Evolutionary conservation across 2,113 vertebrate species (phyloP), one percentile per base, ranked within the genome.

Genomic region (Alouatta palliata): DNA sequence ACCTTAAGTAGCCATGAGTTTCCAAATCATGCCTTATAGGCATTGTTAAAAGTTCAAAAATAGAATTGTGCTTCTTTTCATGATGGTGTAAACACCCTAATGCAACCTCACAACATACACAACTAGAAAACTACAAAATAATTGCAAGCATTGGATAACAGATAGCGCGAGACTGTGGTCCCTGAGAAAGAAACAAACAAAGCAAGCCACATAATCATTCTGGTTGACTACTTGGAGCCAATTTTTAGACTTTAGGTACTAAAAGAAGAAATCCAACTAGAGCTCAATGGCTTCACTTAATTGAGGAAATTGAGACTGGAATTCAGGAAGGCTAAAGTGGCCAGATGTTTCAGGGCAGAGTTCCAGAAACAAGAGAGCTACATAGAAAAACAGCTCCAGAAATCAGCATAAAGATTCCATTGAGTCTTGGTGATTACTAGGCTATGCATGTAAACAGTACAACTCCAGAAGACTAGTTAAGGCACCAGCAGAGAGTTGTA

Each of bases 61-160:
- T 32, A 45, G 83, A 68, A 23, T 40, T 81, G n/a, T 94, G 54
- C 47, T 70, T 91, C 40, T 79, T 95, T 85, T 37, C 32, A 11
- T 80, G 71, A 35, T 86, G 23, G 68, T 35, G 9, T 90, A 66
- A 88, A 96, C 68, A 6, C 21, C n/a, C n/a, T 86, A n/a, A 91
- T 16, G 58, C 88, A 64, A 73, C 25, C 37, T 77, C 54, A 80
- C 6, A 87, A 35, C 16, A 43, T 75, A 43, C 94, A 64, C 37
- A 92, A 56, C 70, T 90, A 83, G 21, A 73, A 89, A 95, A n/a
- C 13, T 68, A 49, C 30, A 43, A 82, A 92, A 92, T 68, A 56
- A 5, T 32, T 87, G 35, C 54, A 25, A 58, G 30, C 14, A 82
- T 8, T 79, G 30, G 19, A 35, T 6, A 91, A 47, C 3, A 81